Base-by-base conservation (phyloP, 2,113 vertebrate genomes). In the Heliornis fulica region DNA sequence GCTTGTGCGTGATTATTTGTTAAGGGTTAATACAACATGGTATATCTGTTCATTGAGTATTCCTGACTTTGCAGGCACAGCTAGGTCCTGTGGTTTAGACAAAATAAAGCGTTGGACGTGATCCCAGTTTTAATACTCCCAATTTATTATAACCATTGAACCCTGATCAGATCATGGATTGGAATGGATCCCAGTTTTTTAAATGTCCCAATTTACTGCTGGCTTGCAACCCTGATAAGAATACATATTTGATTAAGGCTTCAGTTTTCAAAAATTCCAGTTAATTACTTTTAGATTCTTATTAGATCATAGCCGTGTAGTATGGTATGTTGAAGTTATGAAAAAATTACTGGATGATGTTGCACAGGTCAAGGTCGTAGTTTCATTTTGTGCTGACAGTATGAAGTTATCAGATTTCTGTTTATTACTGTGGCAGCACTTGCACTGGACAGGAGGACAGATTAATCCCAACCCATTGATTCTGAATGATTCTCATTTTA, bases 141-240 rank as follows among this genome's bases (percentile, higher is more conserved):
- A 97, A 98, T 98, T 98, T 98, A 98, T 98, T 98, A 98, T 98
- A 98, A 97, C 97, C 97, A 97, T 97, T 98, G 98, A 98, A 98
- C 97, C 95, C 97, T 98, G 98, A 98, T 98, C 98, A 98, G 97
- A 98, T 98, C 98, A 97, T 92, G 34, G 94, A 94, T 97, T 98
- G 97, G 97, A 98, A 97, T 97, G 97, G 96, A 97, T 98, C 98
- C 98, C 98, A 97, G 97, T 97, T 98, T 98, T 98, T 98, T 98
- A 98, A 98, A 98, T 95, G 96, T 97, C 97, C 97, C 94, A 97
- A 97, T 98, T 98, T 98, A 98, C 97, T 97, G 95, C 97, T 98
- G 97, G 96, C 94, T 97, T 96, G 96, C 94, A 98, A 97, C 96
- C 53, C 91, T 98, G 98, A 97, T 98, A 97, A 98, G 97, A 98